A percentile compares a stretch with the other conserved stretches of the same genome.
Conservation (phyloP, 2,113 vertebrate species). For the Hemibagrus wyckioides region DNA sequence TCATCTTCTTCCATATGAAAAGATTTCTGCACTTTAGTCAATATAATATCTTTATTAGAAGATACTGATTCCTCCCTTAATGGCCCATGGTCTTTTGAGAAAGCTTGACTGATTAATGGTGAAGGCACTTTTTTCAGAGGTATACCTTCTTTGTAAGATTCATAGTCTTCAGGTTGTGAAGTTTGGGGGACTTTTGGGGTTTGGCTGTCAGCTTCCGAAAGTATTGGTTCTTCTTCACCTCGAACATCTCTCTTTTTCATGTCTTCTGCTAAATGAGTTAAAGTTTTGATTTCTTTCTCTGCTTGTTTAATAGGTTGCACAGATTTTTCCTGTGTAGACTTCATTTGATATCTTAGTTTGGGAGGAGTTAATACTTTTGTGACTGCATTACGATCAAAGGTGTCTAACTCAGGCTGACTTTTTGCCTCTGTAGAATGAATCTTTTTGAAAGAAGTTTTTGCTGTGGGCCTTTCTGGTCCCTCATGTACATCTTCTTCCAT, state of each 20-base stretch:
- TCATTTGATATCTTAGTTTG: neutral
- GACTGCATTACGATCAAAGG: too few relatives aligned
- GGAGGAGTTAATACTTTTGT: neutral
- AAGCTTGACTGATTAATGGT: neutral
- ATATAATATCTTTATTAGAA: neutral
- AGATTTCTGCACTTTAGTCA: neutral
- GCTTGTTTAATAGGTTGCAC: neutral
- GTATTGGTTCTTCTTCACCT: neutral
- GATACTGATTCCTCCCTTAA: neutral
- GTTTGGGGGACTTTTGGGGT: neutral
- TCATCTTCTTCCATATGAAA: neutral
- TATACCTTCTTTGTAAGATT: neutral
- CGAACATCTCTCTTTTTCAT: neutral
- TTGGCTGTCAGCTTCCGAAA: neutral
- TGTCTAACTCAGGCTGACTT: neutral
- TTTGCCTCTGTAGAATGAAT: neutral
- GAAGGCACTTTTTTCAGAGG: neutral
- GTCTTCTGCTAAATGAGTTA: slow-evolving; percentile 1
- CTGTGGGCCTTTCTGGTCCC: neutral
- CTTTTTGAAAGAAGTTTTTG: neutral
- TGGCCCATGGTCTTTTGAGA: neutral
- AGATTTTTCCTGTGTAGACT: neutral
- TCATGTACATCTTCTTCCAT: neutral
- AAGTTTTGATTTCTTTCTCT: neutral
- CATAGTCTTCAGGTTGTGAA: neutral